phyloP scores from a whole-genome alignment of 2,113 vertebrate species.

The Ochotona curzoniae region DNA sequence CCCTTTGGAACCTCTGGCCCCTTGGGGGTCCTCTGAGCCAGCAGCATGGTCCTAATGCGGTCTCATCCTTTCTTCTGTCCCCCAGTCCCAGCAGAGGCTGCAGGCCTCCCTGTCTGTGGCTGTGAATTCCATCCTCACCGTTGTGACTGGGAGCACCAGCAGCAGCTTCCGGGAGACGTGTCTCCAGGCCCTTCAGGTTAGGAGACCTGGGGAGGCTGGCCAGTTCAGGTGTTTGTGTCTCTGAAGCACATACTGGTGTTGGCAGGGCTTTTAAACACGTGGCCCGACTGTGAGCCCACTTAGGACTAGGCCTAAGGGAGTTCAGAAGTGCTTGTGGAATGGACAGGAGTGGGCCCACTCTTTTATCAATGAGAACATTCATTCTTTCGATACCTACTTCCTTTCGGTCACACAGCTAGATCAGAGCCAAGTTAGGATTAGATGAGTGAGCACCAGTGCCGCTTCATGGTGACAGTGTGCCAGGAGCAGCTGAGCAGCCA shows the following conservation, averaged over 20 bases:
- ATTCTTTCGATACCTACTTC: slow-evolving; percentile 8
- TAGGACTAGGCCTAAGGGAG: background rate
- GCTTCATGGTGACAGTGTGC: background rate
- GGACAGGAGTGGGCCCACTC: background rate
- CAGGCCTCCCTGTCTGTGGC: slow-evolving; percentile 75
- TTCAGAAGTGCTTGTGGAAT: slow-evolving; percentile 49
- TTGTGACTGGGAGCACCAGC: slow-evolving; percentile 78
- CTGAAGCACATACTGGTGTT: background rate
- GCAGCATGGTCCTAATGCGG: background rate
- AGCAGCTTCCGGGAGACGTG: slow-evolving; percentile 76
- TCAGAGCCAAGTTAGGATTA: background rate
- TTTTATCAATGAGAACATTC: slow-evolving; percentile 59
- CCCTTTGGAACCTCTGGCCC: background rate
- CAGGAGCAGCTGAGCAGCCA: slow-evolving; percentile 11
- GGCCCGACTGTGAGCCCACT: background rate
- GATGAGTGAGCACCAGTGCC: background rate
- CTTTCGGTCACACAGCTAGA: background rate
- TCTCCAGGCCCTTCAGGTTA: slow-evolving; percentile 78
- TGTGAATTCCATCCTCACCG: slow-evolving; percentile 73
- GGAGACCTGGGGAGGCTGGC: background rate
- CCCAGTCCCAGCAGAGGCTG: slow-evolving; percentile 74
- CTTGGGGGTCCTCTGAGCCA: slow-evolving; percentile 33
- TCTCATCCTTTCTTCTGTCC: background rate
- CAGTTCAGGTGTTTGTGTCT: background rate
- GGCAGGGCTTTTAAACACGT: background rate